Percentiles rank a stretch among this genome's conserved stretches.
phyloP scores from a whole-genome alignment of 2,113 vertebrate species.

The Penelope pileata region DNA sequence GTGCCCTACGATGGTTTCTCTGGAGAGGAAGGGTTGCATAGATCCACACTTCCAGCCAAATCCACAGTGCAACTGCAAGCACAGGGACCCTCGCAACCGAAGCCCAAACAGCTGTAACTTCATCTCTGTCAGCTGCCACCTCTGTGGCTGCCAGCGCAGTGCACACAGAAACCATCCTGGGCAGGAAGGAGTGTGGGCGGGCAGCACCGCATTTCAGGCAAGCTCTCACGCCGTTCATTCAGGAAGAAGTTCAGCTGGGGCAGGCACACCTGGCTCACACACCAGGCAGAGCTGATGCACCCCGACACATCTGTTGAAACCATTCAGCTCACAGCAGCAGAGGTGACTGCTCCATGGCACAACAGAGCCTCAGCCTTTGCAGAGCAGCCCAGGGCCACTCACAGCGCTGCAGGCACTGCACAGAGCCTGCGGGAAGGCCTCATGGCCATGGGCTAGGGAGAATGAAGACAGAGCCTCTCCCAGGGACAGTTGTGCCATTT shows the following conservation, averaged over 20 bases:
- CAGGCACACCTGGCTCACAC: not conserved
- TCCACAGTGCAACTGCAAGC: not conserved
- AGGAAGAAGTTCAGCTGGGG: not conserved
- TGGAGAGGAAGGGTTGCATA: not conserved
- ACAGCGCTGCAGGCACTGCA: too few relatives aligned
- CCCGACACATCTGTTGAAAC: rapidly evolving
- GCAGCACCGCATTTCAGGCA: rapidly evolving
- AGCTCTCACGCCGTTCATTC: not conserved
- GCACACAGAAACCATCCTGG: not conserved
- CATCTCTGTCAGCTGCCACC: not conserved
- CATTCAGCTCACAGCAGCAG: rapidly evolving
- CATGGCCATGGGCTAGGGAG: rapidly evolving
- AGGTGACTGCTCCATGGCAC: too few relatives aligned
- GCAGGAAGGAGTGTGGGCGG: not conserved
- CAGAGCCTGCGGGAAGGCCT: not conserved
- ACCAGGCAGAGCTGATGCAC: not conserved
- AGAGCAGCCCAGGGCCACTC: not conserved
- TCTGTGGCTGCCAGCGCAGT: not conserved
- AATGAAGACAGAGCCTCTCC: not conserved
- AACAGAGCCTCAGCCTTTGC: rapidly evolving
- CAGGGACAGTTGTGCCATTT: not conserved
- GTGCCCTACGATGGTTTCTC: not conserved
- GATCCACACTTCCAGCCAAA: not conserved
- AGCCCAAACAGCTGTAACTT: not conserved
- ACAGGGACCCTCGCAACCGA: not conserved